A percentile compares a stretch with the other conserved stretches of the same genome.
phyloP scores from a whole-genome alignment of 2,888 invertebrate species.

The Stegophylla sp. region DNA sequence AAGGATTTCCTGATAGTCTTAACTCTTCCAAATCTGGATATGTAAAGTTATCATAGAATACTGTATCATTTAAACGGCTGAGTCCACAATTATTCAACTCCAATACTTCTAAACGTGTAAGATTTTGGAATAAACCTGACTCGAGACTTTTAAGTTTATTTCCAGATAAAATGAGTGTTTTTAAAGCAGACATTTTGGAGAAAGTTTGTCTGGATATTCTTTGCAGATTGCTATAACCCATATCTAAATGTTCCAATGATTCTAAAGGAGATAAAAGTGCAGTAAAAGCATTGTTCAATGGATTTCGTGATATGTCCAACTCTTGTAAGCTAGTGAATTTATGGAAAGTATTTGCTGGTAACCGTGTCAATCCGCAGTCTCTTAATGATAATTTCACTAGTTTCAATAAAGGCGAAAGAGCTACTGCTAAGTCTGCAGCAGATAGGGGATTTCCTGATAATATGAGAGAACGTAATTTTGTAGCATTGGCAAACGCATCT shows the following conservation, averaged over 20 bases:
- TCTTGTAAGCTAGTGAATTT: conserved; percentile 73
- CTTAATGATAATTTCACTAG: conserved; percentile 74
- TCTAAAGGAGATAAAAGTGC: conserved; percentile 72
- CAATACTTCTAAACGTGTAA: conserved; percentile 73
- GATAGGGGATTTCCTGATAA: conserved; percentile 75
- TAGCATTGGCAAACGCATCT: conserved; percentile 74
- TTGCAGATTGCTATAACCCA: conserved; percentile 76
- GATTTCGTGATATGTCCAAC: conserved; percentile 76
- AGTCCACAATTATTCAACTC: conserved; percentile 76
- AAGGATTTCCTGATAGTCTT: conserved; percentile 74
- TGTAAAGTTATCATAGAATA: conserved; percentile 73
- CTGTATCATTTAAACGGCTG: conserved; percentile 71
- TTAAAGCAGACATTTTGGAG: conserved; percentile 75
- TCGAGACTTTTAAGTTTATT: conserved; percentile 74
- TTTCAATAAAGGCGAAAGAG: conserved; percentile 72
- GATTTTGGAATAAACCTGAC: conserved; percentile 73
- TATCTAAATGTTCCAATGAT: conserved; percentile 74
- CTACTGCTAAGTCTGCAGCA: conserved; percentile 73
- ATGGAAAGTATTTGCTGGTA: conserved; percentile 73
- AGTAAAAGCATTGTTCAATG: conserved; percentile 74
- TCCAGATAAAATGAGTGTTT: conserved; percentile 73
- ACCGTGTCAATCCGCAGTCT: conserved; percentile 71
- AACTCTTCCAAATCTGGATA: conserved; percentile 74
- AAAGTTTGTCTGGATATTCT: conserved; percentile 73
- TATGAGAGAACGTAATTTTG: conserved; percentile 72